Evolutionary conservation across 2,113 vertebrate genomes (phyloP).

Genomic region (Rafetus swinhoei): DNA sequence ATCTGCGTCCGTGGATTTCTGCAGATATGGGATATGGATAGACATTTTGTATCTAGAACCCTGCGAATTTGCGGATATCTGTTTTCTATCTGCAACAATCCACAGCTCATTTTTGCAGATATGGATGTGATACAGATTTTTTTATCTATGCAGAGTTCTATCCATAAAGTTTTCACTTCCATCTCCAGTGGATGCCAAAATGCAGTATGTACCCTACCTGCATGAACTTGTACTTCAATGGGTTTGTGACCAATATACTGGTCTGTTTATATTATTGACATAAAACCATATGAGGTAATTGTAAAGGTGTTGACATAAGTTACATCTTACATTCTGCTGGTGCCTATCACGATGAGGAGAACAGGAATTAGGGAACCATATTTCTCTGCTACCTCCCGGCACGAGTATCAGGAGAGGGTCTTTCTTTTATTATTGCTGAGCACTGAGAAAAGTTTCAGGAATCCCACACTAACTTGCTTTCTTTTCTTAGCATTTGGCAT

Average conservation of each 20-base stretch:
- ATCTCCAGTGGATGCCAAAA: too few relatives aligned
- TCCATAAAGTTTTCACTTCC: neutral
- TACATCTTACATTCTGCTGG: neutral
- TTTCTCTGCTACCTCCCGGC: neutral
- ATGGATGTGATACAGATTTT: too few relatives aligned
- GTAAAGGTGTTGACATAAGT: too few relatives aligned
- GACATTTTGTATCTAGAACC: too few relatives aligned
- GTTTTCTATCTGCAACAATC: too few relatives aligned
- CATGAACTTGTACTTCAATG: too few relatives aligned
- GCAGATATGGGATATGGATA: too few relatives aligned
- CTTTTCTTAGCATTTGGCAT: constrained; percentile 90
- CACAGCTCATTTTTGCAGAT: too few relatives aligned
- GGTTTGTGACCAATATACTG: neutral
- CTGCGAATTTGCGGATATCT: too few relatives aligned
- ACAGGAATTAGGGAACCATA: neutral
- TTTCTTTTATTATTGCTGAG: neutral
- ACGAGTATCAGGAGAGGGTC: neutral
- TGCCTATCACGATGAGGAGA: neutral
- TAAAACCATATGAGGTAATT: neutral
- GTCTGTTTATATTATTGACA: neutral
- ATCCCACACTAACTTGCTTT: constrained; percentile 44
- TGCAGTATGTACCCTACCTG: neutral
- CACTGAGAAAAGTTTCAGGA: neutral
- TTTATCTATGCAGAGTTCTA: too few relatives aligned
- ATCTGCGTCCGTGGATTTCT: too few relatives aligned